These are phyloP conservation scores for Coelopa pilipes DNA, from an alignment of 2,888 invertebrate species.

Conservation along the genomic window DNA sequence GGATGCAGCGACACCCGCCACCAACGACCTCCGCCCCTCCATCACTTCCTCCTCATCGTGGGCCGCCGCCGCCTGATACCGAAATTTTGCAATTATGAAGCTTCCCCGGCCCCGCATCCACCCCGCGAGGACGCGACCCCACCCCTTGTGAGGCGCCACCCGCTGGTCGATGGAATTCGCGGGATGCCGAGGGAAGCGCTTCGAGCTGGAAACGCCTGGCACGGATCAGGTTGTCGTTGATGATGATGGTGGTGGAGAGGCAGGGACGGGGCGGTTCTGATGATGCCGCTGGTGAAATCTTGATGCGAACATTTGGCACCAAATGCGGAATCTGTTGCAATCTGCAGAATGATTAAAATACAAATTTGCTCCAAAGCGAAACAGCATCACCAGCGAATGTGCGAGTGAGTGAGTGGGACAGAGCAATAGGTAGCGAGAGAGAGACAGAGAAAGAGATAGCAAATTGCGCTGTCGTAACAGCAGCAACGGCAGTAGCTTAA, in stretches of 20 bases:
- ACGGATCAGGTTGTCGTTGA: neutral
- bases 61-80: neutral
- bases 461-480: no score
- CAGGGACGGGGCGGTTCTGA: constrained; percentile 3
- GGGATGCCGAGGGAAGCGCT: neutral
- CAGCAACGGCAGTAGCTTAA: constrained; percentile 33
- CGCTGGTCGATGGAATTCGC: constrained; percentile 33
- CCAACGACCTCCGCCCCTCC: neutral
- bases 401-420: neutral
- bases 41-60: neutral
- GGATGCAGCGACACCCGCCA: neutral
- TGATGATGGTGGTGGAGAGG: constrained; percentile 10
- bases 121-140: neutral
- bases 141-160: constrained; percentile 27
- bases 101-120: neutral
- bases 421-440: no score
- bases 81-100: constrained; percentile 24
- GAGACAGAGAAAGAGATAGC: neutral
- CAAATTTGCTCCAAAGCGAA: constrained; percentile 11
- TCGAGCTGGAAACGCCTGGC: no score
- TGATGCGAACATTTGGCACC: constrained; percentile 33
- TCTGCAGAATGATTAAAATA: constrained; percentile 29
- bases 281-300: constrained; percentile 15
- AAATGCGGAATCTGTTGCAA: constrained; percentile 26
- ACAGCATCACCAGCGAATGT: neutral